Conservation (phyloP, 2,113 vertebrate species). For the Galeopterus variegatus region DNA sequence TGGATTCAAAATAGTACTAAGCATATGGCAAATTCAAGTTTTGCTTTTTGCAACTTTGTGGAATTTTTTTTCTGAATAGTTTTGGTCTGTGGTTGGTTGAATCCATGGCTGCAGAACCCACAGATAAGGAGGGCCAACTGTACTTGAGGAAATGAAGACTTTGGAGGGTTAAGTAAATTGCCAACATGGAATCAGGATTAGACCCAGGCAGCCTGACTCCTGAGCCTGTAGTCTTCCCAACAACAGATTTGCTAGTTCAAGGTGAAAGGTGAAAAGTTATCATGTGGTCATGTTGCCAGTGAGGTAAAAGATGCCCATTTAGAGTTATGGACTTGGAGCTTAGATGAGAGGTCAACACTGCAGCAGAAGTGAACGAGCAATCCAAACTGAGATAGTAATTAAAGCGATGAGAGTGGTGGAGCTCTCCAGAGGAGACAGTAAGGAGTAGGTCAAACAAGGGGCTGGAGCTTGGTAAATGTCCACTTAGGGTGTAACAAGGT, state of each 20-base stretch:
- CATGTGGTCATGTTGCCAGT: neutral
- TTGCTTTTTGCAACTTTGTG: too few relatives aligned
- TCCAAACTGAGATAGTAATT: neutral
- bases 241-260: neutral
- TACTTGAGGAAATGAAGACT: neutral
- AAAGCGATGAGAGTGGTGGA: neutral
- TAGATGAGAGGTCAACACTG: neutral
- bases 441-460: neutral
- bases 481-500: neutral
- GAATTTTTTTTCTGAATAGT: too few relatives aligned
- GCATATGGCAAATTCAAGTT: too few relatives aligned
- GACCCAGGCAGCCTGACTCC: neutral
- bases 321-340: neutral
- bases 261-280: neutral
- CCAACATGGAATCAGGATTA: neutral
- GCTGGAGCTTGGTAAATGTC: neutral
- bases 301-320: neutral
- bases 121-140: too few relatives aligned
- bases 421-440: neutral
- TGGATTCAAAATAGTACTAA: too few relatives aligned
- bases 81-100: too few relatives aligned
- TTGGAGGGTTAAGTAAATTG: neutral
- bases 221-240: neutral
- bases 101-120: too few relatives aligned
- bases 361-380: neutral